Evolutionary conservation across 1,140 invertebrate genomes (phyloP), one percentile per base, ranked within the genome.

Genomic region (Contarinia nasturtii): DNA sequence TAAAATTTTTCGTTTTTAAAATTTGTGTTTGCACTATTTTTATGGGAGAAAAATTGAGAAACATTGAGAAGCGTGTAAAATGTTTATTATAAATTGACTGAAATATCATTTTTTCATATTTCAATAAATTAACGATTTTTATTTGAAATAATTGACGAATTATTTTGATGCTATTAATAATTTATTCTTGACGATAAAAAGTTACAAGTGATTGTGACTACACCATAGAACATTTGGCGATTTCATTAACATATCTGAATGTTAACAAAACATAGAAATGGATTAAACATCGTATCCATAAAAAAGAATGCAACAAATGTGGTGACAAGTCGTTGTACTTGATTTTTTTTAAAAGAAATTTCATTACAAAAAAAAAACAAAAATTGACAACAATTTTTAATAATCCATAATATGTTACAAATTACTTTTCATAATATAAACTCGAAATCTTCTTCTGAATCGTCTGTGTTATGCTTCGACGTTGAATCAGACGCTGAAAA

Each of bases 381-480:
- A 41, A 46, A 40, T n/a, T n/a, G n/a, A n/a, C n/a, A n/a, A n/a
- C n/a, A n/a, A n/a, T n/a, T n/a, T n/a, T n/a, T n/a, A n/a, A n/a
- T n/a, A n/a, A n/a, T n/a, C n/a, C n/a, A n/a, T n/a, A n/a, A n/a
- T n/a, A 45, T 20, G 22, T 33, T 19, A 33, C 20, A 37, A 46
- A 49, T 14, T 42, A 46, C 27, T 40, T 18, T 46, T 50, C 53
- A 55, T n/a, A 48, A 48, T 41, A 55, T 55, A 44, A 74, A 72
- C 57, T 74, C 71, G 56, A 71, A 74, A 53, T 72, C 71, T 21
- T 69, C 65, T 50, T 74, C 71, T 4, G 70, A 73, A 49, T 72
- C 69, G 51, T 67, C 65, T 47, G 67, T 67, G 48, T 66, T 38
- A 45, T 53, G 50, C 22, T 20, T 41, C 38, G 38, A 41, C 10